These are phyloP conservation scores for Charadrius vociferus DNA, from an alignment of 2,113 vertebrate genomes.

Conservation along the genomic window DNA sequence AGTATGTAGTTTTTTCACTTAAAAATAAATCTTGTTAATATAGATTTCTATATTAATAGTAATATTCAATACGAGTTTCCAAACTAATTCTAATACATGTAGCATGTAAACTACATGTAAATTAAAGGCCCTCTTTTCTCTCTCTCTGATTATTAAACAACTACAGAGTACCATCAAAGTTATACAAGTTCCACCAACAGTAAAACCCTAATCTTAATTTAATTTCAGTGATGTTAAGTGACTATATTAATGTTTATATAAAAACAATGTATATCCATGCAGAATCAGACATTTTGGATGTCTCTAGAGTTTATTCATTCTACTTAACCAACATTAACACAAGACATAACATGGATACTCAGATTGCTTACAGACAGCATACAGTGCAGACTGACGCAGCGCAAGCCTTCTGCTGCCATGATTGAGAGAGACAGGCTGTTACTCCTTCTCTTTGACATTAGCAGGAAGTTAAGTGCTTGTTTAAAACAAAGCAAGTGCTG, in stretches of 20 bases:
- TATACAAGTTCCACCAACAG: neutral
- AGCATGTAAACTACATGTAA: accelerated
- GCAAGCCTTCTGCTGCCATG: neutral
- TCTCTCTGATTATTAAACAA: neutral
- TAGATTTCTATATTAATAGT: neutral
- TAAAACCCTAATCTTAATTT: neutral
- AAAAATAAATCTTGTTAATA: neutral
- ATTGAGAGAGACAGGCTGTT: neutral
- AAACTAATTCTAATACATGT: neutral
- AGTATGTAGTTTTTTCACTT: neutral
- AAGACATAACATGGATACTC: neutral
- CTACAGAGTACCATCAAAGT: neutral
- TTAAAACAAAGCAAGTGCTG: neutral
- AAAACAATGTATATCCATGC: neutral
- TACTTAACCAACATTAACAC: neutral
- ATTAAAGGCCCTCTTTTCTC: neutral
- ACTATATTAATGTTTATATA: neutral
- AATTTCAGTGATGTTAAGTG: neutral
- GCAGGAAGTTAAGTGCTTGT: neutral
- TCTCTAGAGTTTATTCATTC: neutral
- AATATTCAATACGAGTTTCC: neutral
- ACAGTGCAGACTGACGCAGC: neutral
- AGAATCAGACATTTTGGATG: neutral
- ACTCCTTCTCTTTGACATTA: neutral
- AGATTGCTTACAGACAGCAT: neutral